Evolutionary conservation across 2,113 vertebrate species (phyloP).

Genomic region (Rhagologus leucostigma): DNA sequence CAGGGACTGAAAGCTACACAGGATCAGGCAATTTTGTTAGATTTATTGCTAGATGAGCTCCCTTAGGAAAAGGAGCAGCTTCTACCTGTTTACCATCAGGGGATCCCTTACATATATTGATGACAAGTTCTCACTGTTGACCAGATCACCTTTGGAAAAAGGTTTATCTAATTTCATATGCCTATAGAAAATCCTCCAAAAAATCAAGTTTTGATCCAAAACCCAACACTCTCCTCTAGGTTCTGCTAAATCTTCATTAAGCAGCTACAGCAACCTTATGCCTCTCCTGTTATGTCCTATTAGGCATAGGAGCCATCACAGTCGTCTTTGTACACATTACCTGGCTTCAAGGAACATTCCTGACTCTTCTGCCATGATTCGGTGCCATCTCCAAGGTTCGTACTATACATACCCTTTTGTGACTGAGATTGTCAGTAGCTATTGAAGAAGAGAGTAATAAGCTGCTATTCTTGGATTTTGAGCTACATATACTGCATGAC

Average conservation of each 20-base stretch:
- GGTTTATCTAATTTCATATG: background rate
- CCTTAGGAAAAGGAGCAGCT: background rate
- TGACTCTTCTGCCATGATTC: background rate
- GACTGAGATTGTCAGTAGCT: background rate
- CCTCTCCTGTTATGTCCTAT: background rate
- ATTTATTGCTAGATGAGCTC: background rate
- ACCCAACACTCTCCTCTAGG: rapidly evolving
- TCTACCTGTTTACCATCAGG: background rate
- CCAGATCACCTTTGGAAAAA: background rate
- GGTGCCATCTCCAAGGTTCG: background rate
- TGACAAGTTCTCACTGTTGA: background rate
- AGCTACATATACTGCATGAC: background rate
- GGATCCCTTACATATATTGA: background rate
- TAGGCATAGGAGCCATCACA: background rate
- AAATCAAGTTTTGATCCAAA: background rate
- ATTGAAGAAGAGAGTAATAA: constrained; percentile 23
- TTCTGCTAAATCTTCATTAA: background rate
- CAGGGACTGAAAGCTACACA: background rate
- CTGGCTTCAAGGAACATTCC: background rate
- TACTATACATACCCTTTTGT: background rate
- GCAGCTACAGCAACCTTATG: background rate
- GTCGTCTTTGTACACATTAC: background rate
- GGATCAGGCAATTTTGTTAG: background rate
- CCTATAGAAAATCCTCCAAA: background rate
- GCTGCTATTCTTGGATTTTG: constrained; percentile 38